Percentiles rank a stretch among this genome's conserved stretches.
Evolutionary conservation across 2,113 vertebrate species (phyloP).

Genomic region (Nipponia nippon): DNA sequence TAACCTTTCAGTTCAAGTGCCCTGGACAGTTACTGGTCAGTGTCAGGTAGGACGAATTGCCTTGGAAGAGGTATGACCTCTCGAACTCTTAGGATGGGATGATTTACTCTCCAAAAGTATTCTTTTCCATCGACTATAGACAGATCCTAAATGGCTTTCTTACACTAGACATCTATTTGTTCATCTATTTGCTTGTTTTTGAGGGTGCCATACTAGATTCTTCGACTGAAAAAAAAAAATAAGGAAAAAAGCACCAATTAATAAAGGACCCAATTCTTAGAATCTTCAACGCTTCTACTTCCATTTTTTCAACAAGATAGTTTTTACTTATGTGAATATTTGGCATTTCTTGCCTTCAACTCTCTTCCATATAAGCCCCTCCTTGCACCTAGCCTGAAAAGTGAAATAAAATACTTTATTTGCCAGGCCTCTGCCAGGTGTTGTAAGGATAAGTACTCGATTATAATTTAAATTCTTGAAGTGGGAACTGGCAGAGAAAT

Average conservation of each 20-base stretch:
- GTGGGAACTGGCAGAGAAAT: not conserved
- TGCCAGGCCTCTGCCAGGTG: not conserved
- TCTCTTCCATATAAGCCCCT: not conserved
- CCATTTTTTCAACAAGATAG: not conserved
- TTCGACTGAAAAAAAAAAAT: not conserved
- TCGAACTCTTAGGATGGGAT: not conserved
- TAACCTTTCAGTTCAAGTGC: not conserved
- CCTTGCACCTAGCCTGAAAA: not conserved
- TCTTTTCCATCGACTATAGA: not conserved
- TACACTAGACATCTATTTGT: not conserved
- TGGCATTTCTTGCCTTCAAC: not conserved
- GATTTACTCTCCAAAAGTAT: not conserved
- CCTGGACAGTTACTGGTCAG: not conserved
- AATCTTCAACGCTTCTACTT: not conserved
- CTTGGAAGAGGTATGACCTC: not conserved
- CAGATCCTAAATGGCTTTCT: not conserved
- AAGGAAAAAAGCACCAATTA: not conserved
- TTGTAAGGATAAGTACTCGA: not conserved
- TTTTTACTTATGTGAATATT: not conserved
- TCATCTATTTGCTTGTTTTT: not conserved
- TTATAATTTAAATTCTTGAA: not conserved
- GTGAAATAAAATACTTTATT: not conserved
- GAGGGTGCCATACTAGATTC: not conserved
- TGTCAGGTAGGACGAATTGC: not conserved
- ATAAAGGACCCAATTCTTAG: not conserved